A percentile compares a stretch with the other conserved stretches of the same genome.
phyloP scores from a whole-genome alignment of 1,140 invertebrate species.

The Trissolcus basalis region DNA sequence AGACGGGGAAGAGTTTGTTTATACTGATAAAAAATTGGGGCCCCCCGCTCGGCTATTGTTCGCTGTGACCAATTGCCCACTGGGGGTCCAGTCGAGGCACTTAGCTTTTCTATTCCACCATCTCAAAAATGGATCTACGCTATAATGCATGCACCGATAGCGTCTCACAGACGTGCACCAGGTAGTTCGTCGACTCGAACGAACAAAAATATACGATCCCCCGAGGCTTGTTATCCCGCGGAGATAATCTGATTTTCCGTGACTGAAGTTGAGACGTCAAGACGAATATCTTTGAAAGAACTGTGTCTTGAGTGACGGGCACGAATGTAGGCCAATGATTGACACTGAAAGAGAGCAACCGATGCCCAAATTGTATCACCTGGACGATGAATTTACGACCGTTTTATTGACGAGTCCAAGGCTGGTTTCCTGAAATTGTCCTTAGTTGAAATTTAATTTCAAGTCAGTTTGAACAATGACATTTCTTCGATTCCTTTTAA shows the following conservation, averaged over 20 bases:
- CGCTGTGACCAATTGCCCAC: constrained; percentile 67
- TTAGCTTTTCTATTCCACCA: constrained; percentile 50
- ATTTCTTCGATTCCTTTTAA: no score
- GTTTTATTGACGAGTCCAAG: constrained; percentile 30
- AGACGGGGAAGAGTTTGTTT: constrained; percentile 66
- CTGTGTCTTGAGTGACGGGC: constrained; percentile 35
- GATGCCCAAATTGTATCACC: constrained; percentile 19
- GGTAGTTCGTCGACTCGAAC: constrained; percentile 46
- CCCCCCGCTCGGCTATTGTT: constrained; percentile 57
- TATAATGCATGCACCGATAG: constrained; percentile 23
- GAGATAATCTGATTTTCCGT: constrained; percentile 71
- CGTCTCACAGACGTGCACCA: constrained; percentile 34
- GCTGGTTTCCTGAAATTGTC: not conserved
- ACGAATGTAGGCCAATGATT: constrained; percentile 24
- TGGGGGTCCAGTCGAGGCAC: constrained; percentile 42
- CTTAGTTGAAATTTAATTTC: constrained; percentile 19
- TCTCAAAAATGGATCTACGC: constrained; percentile 29
- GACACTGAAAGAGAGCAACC: constrained; percentile 15
- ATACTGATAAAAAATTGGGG: constrained; percentile 54
- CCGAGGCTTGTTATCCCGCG: constrained; percentile 60
- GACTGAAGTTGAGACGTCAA: constrained; percentile 72
- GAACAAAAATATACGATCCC: constrained; percentile 37
- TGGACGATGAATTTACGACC: constrained; percentile 30
- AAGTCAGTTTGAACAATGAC: no score
- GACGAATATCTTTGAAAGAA: constrained; percentile 62